Base-by-base conservation (phyloP, 1,140 invertebrate genomes). In the Cotesia glomerata region DNA sequence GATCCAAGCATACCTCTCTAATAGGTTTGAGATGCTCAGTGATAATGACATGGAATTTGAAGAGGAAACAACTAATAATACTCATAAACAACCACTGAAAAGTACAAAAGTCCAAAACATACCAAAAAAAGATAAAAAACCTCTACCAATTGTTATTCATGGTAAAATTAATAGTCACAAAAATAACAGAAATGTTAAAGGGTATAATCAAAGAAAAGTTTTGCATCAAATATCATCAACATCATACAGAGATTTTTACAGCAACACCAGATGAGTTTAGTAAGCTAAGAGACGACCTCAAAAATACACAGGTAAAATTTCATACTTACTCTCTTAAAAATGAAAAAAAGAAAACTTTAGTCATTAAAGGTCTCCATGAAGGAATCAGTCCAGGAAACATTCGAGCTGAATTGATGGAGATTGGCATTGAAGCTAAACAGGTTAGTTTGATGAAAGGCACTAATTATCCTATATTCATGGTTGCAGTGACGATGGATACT, bases 291-390 rank as follows among this genome's bases (percentile, higher is more conserved):
- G n/a, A 39, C 8, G 4, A 36, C 0, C 59, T 61, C 36, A 13
- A 63, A 62, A 49, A 56, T 7, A 66, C 35, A 34, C 32, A 67
- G 3, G 26, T 77, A 5, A 11, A 73, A 69, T 77, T 74, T 71
- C 75, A 77, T 49, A 77, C 75, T 1, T 77, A 73, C 36, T 73
- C 56, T 34, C 26, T 49, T 36, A 73, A 71, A 71, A 35, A 67
- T 4, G 36, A 75, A 9, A 77, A 75, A 51, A 69, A 51, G 51
- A 62, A 69, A 69, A 61, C 51, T 3, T 77, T 73, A 49, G 73
- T 77, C 14, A 71, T 77, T 5, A 74, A 36, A 54, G 74, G 74
- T 0, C 54, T 73, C 5, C 67, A 71, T 62, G 67, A 32, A 9
- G 45, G 58, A 34, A 56, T 45, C 1, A 36, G 69, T 11, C 3